Base-by-base conservation (phyloP, 2,888 invertebrate genomes). In the Erynnis tages region DNA sequence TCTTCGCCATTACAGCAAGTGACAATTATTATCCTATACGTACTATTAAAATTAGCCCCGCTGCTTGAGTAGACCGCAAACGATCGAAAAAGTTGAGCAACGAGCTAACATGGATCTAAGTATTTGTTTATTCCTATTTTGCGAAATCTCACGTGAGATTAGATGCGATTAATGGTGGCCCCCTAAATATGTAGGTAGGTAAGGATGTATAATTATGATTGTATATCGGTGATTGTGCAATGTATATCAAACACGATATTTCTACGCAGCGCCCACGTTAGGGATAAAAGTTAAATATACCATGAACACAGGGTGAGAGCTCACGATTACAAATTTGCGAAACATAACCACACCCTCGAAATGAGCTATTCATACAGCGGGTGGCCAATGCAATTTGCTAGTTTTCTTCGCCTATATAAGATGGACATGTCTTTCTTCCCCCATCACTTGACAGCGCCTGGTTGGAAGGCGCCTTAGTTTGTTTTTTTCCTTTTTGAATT, bases 351-450 rank as follows among this genome's bases (percentile, higher is more conserved):
- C 80, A 85, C 73, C 87, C 88, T 81, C 69, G 57, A 54, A 63
- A 88, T 82, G 85, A 88, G 68, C 67, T 63, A 64, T 73, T 85
- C 88, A 64, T 73, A 85, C 88, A 86, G 82, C 86, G 82, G 88
- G 88, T 73, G 82, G 85, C 72, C 73, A 76, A 80, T 73, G 71
- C 73, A 82, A 83, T 85, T 86, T 82, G 73, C 21, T 29, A 16
- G n/a, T 17, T 27, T 43, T 35, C 19, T 66, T 63, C 56, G 65
- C 65, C 73, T 87, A 87, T 87, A 87, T 72, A 86, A 84, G 78
- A 67, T 65, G 67, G 63, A 56, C 57, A 56, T 53, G 55, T 47
- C 40, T 44, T 61, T 54, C 60, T 52, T 46, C 44, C 40, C 40
- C 47, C 66, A 73, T 74, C 72, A 69, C 67, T 69, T 58, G 54